Evolutionary conservation across 37 sponge, comb jelly and placozoan genomes (phyloP), one percentile per base, ranked within the genome.

Genomic region (Agelas oroides): DNA sequence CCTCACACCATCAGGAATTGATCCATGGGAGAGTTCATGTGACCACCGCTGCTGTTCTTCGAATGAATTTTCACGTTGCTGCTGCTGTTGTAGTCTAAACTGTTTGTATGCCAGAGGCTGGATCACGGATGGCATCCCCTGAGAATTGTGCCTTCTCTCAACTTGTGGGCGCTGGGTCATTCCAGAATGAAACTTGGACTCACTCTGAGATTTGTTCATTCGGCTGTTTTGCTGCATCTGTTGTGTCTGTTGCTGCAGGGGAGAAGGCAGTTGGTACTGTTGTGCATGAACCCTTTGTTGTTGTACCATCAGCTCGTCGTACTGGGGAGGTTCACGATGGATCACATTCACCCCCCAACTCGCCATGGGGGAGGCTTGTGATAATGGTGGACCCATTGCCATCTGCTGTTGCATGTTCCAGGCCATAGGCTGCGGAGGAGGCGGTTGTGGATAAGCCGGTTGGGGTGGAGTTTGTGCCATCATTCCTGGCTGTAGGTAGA

Each of bases 251-350:
- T 62, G 73, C 34, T 46, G 58, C 13, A 31, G 28, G 21, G 27
- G 1, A 5, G 46, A 23, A 6, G 71, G 38, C 25, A 39, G 16
- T 23, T 32, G 35, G 20, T 71, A 80, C 30, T 71, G 70, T 3
- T 5, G 2, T 33, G 78, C 58, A 70, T 59, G 77, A 15, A 77
- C 1, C 30, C 1, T 21, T 14, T 27, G 35, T 40, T 78, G 14
- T 52, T 65, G 64, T 25, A 39, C 28, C 0, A 53, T 13, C 52
- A 58, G 35, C 53, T 73, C 61, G 60, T 35, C 28, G 31, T 85
- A 85, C 39, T 85, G 86, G 13, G 86, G 86, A 17, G 86, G 86
- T 12, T 85, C 86, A 17, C 86, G 55, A 5, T 61, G 67, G 31
- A 85, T 76, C 70, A 83, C 62, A 21, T 37, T 60, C 14, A 73